Conservation (phyloP, 1,140 invertebrate species). For the Drosophila nasuta region DNA sequence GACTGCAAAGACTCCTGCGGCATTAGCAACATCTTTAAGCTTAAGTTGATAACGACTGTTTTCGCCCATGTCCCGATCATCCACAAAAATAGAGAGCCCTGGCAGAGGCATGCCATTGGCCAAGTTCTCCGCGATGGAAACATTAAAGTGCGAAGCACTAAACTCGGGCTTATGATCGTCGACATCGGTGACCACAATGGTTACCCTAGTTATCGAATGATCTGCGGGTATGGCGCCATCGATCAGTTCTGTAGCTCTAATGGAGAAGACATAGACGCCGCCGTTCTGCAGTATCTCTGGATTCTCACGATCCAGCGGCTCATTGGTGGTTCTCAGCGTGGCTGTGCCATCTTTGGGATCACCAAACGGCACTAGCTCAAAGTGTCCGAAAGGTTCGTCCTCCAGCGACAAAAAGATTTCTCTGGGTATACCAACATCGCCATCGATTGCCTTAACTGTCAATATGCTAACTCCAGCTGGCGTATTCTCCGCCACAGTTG, state of each 20-base stretch:
- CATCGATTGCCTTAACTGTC: conserved; percentile 90
- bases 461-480: conserved; percentile 87
- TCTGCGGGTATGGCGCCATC: conserved; percentile 90
- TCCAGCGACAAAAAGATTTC: conserved; percentile 89
- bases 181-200: conserved; percentile 92
- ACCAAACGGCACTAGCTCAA: conserved; percentile 87
- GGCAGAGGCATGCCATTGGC: conserved; percentile 89
- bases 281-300: conserved; percentile 90
- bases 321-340: conserved; percentile 88
- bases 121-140: conserved; percentile 92
- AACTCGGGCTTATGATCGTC: conserved; percentile 94
- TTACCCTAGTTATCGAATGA: conserved; percentile 88
- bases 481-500: conserved; percentile 90
- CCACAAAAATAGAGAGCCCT: conserved; percentile 91
- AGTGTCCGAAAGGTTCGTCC: conserved; percentile 89
- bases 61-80: conserved; percentile 90
- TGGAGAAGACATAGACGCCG: conserved; percentile 90
- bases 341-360: conserved; percentile 86
- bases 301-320: conserved; percentile 91
- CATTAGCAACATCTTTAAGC: conserved; percentile 87
- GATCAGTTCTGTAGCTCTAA: conserved; percentile 91
- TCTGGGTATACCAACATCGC: conserved; percentile 90
- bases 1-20: conserved; percentile 88
- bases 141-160: conserved; percentile 88
- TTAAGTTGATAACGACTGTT: conserved; percentile 90